Evolutionary conservation across 2,113 vertebrate genomes (phyloP), one percentile per base, ranked within the genome.

Genomic region (Cottus gobio): DNA sequence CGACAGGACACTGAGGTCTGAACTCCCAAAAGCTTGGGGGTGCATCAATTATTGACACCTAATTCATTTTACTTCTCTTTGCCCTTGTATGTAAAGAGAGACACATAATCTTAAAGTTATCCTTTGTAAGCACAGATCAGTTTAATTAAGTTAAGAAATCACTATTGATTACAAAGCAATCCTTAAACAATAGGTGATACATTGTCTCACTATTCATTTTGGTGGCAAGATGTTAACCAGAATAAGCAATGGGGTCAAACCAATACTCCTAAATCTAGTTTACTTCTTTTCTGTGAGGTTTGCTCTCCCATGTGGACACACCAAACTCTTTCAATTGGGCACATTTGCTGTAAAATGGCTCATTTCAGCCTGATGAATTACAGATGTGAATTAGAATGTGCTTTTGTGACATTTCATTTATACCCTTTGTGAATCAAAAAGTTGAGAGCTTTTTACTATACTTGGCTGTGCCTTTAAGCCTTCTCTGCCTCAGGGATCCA

Each of bases 21-120:
- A 80, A 65, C 69, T 83, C 82, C 74, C 82, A 76, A 61, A 66
- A 52, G 70, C 36, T 70, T 65, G 28, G 16, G 62, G 70, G 52
- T 74, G 71, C 67, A 86, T 86, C 79, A 80, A 84, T 89, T 86
- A 89, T 86, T 83, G 64, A 88, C 71, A 79, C 70, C 34, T 76
- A 36, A 64, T 77, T 79, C 71, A 75, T 76, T 39, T 86, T 67
- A 75, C 52, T 73, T 34, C 30, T 68, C 61, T 84, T 85, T 80
- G 69, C 68, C 61, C 36, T 54, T 57, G 50, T 68, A 74, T 16
- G 31, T 28, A 42, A 79, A 82, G 75, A 77, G 15, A 81, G 36
- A 42, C 20, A 65, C 68, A 46, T 52, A 64, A 48, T 80, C 18
- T 69, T n/a, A 71, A 24, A 15, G 31, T 62, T 69, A 8, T 9